Evolutionary conservation across 2,797 vertebrate genomes (phyloP), one percentile per base, ranked within the genome.

Genomic region (Fratercula arctica): DNA sequence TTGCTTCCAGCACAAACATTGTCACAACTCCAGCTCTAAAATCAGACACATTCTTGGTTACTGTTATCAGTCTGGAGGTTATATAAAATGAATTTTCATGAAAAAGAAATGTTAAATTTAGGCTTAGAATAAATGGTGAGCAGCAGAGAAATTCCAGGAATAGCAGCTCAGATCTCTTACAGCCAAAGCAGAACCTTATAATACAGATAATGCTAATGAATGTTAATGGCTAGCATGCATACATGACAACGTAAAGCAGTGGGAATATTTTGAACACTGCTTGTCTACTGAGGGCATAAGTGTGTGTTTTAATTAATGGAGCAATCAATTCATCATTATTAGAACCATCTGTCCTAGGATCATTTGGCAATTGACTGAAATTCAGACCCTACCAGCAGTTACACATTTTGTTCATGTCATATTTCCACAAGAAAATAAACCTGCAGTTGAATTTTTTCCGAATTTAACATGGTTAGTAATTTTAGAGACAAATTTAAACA

Each of bases 1-100:
- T 74, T 89, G 60, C n/a, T 86, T 97, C 82, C 79, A 94, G 45
- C 31, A 95, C 31, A 90, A 95, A 91, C 33, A 77, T 29, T 86
- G 69, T 74, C 24, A 53, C 43, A 81, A 59, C 45, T 75, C 37
- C 76, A 80, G 43, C n/a, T 91, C 56, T 83, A 70, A 94, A 85
- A 72, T 53, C 68, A 75, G 68, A 64, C 37, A 59, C 50, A n/a
- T n/a, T 95, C 88, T 72, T 86, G 73, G 61, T 84, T 53, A 68
- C 24, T 53, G 31, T 81, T 92, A 93, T 78, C 76, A 72, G 50
- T 41, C 74, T 39, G 20, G 68, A 54, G 57, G 16, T 61, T 80
- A 68, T 29, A 80, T 77, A 46, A 77, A 83, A 85, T 35, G 29
- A 92, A 37, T 72, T 70, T 86, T 76, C 37, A 33, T 20, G n/a